Evolutionary conservation across 2,113 vertebrate genomes (phyloP), one percentile per base, ranked within the genome.

Genomic region (Notechis scutatus): DNA sequence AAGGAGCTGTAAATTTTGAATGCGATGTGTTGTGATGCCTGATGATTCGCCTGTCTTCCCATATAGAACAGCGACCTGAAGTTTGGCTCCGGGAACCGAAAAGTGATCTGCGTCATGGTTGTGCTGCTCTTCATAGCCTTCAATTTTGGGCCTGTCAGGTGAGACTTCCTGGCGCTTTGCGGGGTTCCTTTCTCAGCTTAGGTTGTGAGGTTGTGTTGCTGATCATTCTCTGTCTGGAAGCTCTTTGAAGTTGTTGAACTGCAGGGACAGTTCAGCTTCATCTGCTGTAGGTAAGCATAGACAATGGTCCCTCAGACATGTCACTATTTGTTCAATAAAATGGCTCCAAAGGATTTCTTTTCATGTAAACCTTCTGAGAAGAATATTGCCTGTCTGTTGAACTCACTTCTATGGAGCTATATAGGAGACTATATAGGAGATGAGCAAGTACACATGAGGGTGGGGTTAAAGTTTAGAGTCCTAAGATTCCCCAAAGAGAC

Each of bases 101-200:
- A 98, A 93, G 98, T 98, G 0, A 97, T 99, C 89, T 99, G 98
- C 39, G 97, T 98, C 95, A 98, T 99, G 98, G 98, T 97, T 21
- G 94, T 99, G 47, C 98, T 99, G 64, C 97, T 99, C 45, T 99
- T 99, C 96, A 97, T 99, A 92, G 98, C 98, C 92, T 99, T 99
- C 96, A 99, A 98, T 97, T 99, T 98, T 11, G 98, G 98, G 54
- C 98, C 99, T 0, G 97, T 98, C 96, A 99, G 99, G 99, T 99
- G 97, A 96, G 96, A 23, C 2, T 23, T 56, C 24, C 0, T 5
- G 39, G 89, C 14, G 9, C 8, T 47, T 45, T 52, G 1, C 3
- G 56, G 20, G 42, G 20, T 34, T 20, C 24, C 45, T 8, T 59
- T 64, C 47, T 45, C 59, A 42, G 39, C 8, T 2, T 54, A 18